Conservation (phyloP, 1,140 invertebrate species). For the Pemphigus obesinymphae region DNA sequence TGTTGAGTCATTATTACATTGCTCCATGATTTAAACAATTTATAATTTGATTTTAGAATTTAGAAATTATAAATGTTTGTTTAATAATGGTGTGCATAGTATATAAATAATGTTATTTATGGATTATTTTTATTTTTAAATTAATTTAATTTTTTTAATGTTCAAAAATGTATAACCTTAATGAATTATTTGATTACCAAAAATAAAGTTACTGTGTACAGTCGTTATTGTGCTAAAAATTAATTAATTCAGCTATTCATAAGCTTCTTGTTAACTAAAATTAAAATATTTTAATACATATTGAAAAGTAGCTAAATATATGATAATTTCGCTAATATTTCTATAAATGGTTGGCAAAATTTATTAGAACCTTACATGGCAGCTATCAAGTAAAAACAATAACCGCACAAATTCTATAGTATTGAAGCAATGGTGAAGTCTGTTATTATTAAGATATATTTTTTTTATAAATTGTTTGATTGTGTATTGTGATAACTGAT, state of each 20-base stretch:
- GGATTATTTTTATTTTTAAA: constrained; percentile 16
- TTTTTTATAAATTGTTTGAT: constrained; percentile 30
- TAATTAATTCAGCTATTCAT: not conserved
- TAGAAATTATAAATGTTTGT: not conserved
- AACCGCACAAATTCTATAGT: constrained; percentile 1
- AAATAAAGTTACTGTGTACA: not conserved
- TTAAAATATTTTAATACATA: constrained; percentile 22
- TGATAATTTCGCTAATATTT: not conserved
- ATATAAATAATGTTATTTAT: not conserved
- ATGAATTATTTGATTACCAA: not conserved
- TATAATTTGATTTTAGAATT: not conserved
- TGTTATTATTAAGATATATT: constrained; percentile 30
- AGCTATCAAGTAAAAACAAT: not conserved
- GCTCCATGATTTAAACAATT: not conserved
- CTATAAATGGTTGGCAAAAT: not conserved
- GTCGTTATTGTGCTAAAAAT: not conserved
- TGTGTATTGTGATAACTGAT: constrained; percentile 33
- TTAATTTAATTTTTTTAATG: not conserved
- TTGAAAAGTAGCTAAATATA: constrained; percentile 1
- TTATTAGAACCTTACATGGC: not conserved
- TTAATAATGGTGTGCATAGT: not conserved
- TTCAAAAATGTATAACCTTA: not conserved
- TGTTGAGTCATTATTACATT: not conserved
- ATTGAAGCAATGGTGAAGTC: constrained; percentile 19
- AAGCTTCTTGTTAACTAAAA: not conserved